Conservation (phyloP, 2,888 invertebrate genomes). For the Dioctria linearis region DNA sequence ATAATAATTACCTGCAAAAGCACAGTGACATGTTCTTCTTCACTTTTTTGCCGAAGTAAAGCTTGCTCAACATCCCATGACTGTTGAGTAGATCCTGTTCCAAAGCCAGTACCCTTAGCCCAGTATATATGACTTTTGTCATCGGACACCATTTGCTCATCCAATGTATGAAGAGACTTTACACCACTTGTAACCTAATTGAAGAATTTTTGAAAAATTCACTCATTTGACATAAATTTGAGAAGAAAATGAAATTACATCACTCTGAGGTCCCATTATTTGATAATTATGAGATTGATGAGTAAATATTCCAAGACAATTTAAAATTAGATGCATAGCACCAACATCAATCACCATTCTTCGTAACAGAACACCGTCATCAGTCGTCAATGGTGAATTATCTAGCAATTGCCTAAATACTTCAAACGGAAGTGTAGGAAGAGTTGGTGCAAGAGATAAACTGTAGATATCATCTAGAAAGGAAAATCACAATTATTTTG, state of each 20-base stretch:
- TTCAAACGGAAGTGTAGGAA: conserved; percentile 75
- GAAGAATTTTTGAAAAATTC: not conserved
- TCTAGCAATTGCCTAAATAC: conserved; percentile 82
- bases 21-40: conserved; percentile 95
- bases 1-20: conserved; percentile 74
- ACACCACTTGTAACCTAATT: conserved; percentile 60
- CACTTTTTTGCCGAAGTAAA: conserved; percentile 87
- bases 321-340: conserved; percentile 86
- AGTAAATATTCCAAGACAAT: conserved; percentile 91
- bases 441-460: conserved; percentile 77
- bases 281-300: conserved; percentile 78
- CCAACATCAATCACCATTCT: conserved; percentile 87
- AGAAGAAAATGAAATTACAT: conserved; percentile 59
- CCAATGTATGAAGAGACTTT: conserved; percentile 61
- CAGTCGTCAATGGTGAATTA: conserved; percentile 80
- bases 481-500: conserved; percentile 20
- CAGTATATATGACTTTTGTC: conserved; percentile 88
- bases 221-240: not conserved
- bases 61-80: conserved; percentile 98
- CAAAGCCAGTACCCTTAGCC: conserved; percentile 98
- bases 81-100: conserved; percentile 94
- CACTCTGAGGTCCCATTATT: conserved; percentile 66
- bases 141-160: conserved; percentile 74
- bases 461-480: conserved; percentile 78
- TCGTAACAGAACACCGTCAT: conserved; percentile 83